Evolutionary conservation across 2,113 vertebrate genomes (phyloP).

Genomic region (Caranx ignobilis): DNA sequence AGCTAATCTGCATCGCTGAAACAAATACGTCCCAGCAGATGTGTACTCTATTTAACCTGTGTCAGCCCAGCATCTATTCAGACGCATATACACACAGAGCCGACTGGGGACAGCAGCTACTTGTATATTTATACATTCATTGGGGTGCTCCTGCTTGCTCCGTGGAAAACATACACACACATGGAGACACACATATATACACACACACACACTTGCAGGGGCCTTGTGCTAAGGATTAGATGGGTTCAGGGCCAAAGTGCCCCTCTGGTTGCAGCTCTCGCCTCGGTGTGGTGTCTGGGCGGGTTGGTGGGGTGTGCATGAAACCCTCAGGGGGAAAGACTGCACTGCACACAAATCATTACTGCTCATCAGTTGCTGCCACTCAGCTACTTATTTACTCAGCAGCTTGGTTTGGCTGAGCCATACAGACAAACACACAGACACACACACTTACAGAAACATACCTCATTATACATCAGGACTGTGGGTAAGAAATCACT

Average conservation of each 20-base stretch:
- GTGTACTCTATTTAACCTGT: conserved; percentile 64
- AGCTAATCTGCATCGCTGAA: conserved; percentile 47
- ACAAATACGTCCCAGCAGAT: conserved; percentile 48
- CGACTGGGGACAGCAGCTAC: conserved; percentile 55
- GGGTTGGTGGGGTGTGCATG: conserved; percentile 35
- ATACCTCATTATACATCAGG: conserved; percentile 40
- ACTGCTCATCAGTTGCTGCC: conserved; percentile 78
- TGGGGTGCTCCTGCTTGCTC: conserved; percentile 57
- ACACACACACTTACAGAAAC: conserved; percentile 17
- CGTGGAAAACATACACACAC: conserved; percentile 59
- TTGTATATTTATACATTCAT: conserved; percentile 81
- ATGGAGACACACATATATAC: conserved; percentile 43
- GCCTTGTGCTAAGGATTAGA: conserved; percentile 74
- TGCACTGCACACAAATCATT: conserved; percentile 80
- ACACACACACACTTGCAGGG: conserved; percentile 41
- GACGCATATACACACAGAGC: neutral
- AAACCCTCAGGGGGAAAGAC: conserved; percentile 55
- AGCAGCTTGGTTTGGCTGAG: conserved; percentile 50
- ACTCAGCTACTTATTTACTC: conserved; percentile 74
- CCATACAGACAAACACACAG: neutral
- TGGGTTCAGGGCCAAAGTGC: conserved; percentile 70
- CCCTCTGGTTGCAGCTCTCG: conserved; percentile 58
- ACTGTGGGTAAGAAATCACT: conserved; percentile 9
- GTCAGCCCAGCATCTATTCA: conserved; percentile 14
- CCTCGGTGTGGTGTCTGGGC: conserved; percentile 34